A percentile compares a stretch with the other conserved stretches of the same genome.
Conservation (phyloP, 2,888 invertebrate genomes). For the Camponotus fellah region DNA sequence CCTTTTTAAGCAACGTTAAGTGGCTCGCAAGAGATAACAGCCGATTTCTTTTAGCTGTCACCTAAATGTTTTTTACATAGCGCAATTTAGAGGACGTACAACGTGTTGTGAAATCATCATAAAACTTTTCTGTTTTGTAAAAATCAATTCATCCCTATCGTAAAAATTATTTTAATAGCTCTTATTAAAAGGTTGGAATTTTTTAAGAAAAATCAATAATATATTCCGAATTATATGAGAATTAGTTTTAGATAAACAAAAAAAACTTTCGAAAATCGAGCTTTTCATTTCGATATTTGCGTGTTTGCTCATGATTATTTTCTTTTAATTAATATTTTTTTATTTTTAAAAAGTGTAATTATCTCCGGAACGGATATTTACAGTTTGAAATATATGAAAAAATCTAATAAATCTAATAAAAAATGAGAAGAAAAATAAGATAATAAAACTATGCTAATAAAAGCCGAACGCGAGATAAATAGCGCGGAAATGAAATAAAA, state of each 20-base stretch:
- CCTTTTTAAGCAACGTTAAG: slow-evolving; percentile 63
- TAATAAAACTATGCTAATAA: too few relatives aligned
- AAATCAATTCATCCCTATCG: slow-evolving; percentile 30
- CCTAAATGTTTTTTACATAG: slow-evolving; percentile 26
- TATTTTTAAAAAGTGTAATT: too few relatives aligned
- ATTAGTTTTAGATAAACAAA: neutral
- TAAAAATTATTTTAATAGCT: neutral
- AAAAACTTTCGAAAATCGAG: neutral
- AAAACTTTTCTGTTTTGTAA: slow-evolving; percentile 22
- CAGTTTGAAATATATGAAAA: too few relatives aligned
- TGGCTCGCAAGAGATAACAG: slow-evolving; percentile 57
- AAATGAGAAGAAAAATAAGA: too few relatives aligned
- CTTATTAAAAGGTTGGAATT: neutral
- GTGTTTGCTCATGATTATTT: too few relatives aligned
- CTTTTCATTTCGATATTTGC: too few relatives aligned
- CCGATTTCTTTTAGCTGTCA: slow-evolving; percentile 57
- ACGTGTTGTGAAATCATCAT: slow-evolving; percentile 44
- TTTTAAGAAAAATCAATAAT: neutral
- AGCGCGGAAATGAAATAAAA: too few relatives aligned
- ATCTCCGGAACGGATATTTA: too few relatives aligned
- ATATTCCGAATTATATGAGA: neutral
- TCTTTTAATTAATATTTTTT: too few relatives aligned
- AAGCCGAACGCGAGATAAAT: too few relatives aligned
- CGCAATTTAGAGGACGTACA: slow-evolving; percentile 31
- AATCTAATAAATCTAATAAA: too few relatives aligned